Evolutionary conservation across 2,113 vertebrate genomes (phyloP), one percentile per base, ranked within the genome.

Genomic region (Tachysurus vachellii): DNA sequence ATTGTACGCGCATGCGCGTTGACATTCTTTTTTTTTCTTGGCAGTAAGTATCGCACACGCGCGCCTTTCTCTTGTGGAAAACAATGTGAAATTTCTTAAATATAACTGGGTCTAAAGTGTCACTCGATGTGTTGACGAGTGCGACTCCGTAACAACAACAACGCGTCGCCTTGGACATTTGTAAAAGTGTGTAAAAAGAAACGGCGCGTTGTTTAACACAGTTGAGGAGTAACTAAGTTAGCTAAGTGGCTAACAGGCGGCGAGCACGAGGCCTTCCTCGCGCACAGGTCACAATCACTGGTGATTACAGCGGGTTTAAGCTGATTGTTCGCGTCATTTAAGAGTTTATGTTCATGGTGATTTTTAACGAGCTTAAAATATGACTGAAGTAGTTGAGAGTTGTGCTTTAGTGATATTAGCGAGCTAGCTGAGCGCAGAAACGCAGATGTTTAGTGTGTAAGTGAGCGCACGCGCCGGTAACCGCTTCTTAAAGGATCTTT

Each of bases 11-110:
- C 95, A 13, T 95, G 96, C 95, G 95, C 94, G 93, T 54, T 93
- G 26, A 91, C 91, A 92, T 91, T 93, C 94, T 94, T 95, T 95
- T 95, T 36, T 95, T 95, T 94, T 94, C 94, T 95, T 93, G 94
- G 94, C 95, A 95, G 96, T 96, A 94, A 95, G 95, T 93, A 93
- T 91, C 92, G 95, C 94, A 94, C 93, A 94, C 95, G 94, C 93
- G 94, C 92, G 95, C 93, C 93, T 93, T 92, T 93, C 90, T 92
- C 94, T 89, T 87, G 79, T 88, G 88, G 83, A 57, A 61, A 89
- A 92, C 91, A 47, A 19, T 23, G 54, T 23, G 26, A 42, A 64
- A n/a, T 89, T 66, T 86, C 13, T 81, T 80, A 76, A 82, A 76
- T 82, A 47, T 5, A 59, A 4, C 9, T 28, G 42, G 19, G 17